These are phyloP conservation scores for Tetranychus piercei DNA, from an alignment of 2,888 invertebrate species.

Conservation along the genomic window DNA sequence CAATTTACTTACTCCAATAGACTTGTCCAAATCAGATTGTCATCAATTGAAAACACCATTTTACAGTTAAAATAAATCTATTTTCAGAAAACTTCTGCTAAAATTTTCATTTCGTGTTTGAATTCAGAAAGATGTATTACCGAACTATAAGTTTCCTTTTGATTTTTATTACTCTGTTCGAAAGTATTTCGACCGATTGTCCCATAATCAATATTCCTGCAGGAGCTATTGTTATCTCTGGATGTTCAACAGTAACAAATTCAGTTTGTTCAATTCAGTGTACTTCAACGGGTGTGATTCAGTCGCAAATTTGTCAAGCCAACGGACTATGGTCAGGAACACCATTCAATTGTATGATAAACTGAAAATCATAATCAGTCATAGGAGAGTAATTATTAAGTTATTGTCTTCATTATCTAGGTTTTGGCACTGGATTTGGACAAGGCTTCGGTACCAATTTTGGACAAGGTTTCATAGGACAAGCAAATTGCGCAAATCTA, in stretches of 20 bases:
- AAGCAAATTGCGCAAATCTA: not conserved
- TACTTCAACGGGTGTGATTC: not conserved
- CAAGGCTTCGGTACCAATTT: not conserved
- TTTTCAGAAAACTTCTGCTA: too few species aligned
- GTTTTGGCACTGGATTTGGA: too few species aligned
- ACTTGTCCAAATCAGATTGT: too few species aligned
- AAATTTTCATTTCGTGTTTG: too few species aligned
- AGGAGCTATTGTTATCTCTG: not conserved
- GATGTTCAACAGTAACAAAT: not conserved
- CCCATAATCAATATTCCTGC: not conserved
- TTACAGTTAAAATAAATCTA: too few species aligned
- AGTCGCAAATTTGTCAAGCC: not conserved
- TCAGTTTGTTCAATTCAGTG: not conserved
- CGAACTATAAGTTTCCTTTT: not conserved
- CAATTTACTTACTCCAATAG: too few species aligned
- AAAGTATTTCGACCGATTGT: not conserved
- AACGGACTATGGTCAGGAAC: not conserved
- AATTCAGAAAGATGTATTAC: too few species aligned
- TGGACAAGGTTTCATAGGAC: not conserved
- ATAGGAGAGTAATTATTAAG: not conserved
- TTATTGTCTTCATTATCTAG: too few species aligned
- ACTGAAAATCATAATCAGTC: not conserved
- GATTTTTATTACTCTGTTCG: not conserved
- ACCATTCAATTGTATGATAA: not conserved
- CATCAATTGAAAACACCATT: too few species aligned